Evolutionary conservation across 2,888 invertebrate species (phyloP).

Genomic region (Drepana falcataria): DNA sequence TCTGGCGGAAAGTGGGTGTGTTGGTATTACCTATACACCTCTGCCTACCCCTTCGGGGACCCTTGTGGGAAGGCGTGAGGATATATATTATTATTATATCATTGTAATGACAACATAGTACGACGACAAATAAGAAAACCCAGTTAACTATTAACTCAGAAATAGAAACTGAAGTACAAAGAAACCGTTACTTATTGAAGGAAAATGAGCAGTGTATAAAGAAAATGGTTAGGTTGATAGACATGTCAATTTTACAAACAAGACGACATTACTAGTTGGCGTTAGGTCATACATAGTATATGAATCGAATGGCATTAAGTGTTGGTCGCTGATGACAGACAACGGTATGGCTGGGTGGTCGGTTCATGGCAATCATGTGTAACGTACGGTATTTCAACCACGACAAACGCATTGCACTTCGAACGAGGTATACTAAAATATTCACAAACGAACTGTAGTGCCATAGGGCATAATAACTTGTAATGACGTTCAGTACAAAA

Average conservation of each 20-base stretch:
- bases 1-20: too few species aligned
- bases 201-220: slow-evolving; percentile 14
- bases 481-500: neutral
- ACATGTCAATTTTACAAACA: slow-evolving; percentile 11
- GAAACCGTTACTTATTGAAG: slow-evolving; percentile 1
- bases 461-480: slow-evolving; percentile 1
- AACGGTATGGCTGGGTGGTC: slow-evolving; percentile 26
- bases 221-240: slow-evolving; percentile 13
- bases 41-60: too few species aligned
- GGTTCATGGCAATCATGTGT: slow-evolving; percentile 20
- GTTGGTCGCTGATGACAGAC: slow-evolving; percentile 33
- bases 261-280: slow-evolving; percentile 21
- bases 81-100: too few species aligned
- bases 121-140: too few species aligned
- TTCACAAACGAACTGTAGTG: slow-evolving; percentile 24
- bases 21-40: too few species aligned
- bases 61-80: too few species aligned
- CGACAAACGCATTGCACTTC: slow-evolving; percentile 20
- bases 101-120: too few species aligned
- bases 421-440: slow-evolving; percentile 21
- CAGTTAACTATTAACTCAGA: neutral
- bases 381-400: slow-evolving; percentile 23
- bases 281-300: slow-evolving; percentile 36
- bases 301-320: slow-evolving; percentile 27
- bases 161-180: slow-evolving; percentile 1